Evolutionary conservation across 2,888 invertebrate genomes (phyloP).

Genomic region (Drosophila rubida): DNA sequence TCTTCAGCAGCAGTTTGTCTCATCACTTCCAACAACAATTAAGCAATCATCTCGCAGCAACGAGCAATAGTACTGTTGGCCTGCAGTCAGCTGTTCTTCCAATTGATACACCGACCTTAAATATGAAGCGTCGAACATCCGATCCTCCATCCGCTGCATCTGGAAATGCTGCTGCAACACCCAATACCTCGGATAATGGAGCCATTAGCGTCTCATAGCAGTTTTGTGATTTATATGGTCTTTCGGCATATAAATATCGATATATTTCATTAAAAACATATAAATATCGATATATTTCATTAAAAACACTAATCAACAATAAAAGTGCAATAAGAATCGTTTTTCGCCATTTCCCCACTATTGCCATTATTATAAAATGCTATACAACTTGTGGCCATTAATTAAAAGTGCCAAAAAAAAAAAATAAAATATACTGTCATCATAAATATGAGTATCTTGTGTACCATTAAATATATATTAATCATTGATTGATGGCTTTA

Average conservation of each 20-base stretch:
- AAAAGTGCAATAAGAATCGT: conserved; percentile 52
- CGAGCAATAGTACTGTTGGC: conserved; percentile 51
- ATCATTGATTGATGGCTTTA: conserved; percentile 1
- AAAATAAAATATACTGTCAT: conserved; percentile 23
- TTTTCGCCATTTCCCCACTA: conserved; percentile 15
- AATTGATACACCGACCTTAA: conserved; percentile 42
- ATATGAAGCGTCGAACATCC: conserved; percentile 59
- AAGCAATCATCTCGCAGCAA: conserved; percentile 71
- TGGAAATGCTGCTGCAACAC: conserved; percentile 24
- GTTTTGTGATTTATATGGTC: not conserved
- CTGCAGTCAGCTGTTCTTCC: conserved; percentile 5
- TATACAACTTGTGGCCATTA: conserved; percentile 57
- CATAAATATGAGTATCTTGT: conserved; percentile 12
- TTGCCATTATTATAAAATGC: conserved; percentile 51
- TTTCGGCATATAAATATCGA: conserved; percentile 6
- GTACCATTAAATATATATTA: not conserved
- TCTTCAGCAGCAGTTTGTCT: conserved; percentile 74
- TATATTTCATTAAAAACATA: conserved; percentile 5
- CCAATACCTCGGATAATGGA: conserved; percentile 77
- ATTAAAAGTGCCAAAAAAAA: conserved; percentile 63
- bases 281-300: conserved; percentile 3
- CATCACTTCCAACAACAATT: conserved; percentile 83
- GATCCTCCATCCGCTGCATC: conserved; percentile 47
- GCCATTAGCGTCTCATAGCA: conserved; percentile 85
- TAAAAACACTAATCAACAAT: conserved; percentile 18